phyloP scores from a whole-genome alignment of 2,113 vertebrate genomes.

The Strix uralensis region DNA sequence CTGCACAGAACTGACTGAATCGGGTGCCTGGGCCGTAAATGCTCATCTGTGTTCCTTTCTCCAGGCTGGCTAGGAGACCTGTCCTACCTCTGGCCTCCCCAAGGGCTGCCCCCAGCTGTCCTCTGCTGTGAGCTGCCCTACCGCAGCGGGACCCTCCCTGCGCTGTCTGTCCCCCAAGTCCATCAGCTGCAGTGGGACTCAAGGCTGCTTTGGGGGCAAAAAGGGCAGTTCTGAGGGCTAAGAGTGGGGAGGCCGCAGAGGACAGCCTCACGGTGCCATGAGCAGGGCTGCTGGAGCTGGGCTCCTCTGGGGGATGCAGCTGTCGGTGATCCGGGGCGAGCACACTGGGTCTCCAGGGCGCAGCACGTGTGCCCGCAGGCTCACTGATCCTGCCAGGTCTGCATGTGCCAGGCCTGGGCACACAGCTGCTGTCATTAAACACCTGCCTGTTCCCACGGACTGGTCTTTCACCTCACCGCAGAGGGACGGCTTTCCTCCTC shows the following conservation, averaged over 20 bases:
- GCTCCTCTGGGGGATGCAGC: fast-evolving
- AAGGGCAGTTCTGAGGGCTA: background rate
- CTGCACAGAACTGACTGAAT: background rate
- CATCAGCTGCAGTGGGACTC: background rate
- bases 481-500: background rate
- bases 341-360: fast-evolving
- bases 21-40: fast-evolving
- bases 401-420: fast-evolving
- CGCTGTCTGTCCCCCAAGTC: fast-evolving
- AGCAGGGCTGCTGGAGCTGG: background rate
- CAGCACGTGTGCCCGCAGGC: fast-evolving
- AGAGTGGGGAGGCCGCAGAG: fast-evolving
- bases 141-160: fast-evolving
- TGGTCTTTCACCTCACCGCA: background rate
- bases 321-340: fast-evolving
- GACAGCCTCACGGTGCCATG: fast-evolving
- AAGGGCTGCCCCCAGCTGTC: background rate
- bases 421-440: background rate
- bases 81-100: background rate
- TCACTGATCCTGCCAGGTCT: background rate
- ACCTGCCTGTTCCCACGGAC: background rate
- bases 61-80: background rate
- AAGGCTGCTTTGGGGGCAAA: background rate
- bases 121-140: background rate
- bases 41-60: background rate